phyloP scores from a whole-genome alignment of 2,888 invertebrate species.

The Drosophila acutilabella region DNA sequence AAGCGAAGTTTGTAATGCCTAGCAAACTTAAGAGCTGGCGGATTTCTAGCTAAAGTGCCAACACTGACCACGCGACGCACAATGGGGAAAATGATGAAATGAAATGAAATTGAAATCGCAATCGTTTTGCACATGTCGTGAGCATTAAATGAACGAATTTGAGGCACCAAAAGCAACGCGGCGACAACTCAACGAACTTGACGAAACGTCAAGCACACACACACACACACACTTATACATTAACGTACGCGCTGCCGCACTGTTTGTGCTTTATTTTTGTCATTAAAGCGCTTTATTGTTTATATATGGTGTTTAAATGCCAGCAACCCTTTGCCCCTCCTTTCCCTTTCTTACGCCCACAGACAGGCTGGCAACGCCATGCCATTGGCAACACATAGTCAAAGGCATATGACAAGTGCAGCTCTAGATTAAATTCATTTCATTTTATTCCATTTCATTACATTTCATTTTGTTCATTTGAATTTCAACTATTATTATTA shows the following conservation, averaged over 20 bases:
- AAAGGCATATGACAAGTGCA: slow-evolving; percentile 39
- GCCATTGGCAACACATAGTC: slow-evolving; percentile 25
- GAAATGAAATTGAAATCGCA: slow-evolving; percentile 74
- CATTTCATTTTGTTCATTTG: slow-evolving; percentile 31
- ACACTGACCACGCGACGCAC: neutral
- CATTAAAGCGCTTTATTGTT: slow-evolving; percentile 67
- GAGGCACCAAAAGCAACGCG: slow-evolving; percentile 15
- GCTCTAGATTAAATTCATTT: slow-evolving; percentile 46
- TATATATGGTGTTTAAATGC: slow-evolving; percentile 69
- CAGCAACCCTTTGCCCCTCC: slow-evolving; percentile 31
- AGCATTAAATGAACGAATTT: slow-evolving; percentile 33
- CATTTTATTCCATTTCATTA: slow-evolving; percentile 38
- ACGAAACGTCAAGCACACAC: slow-evolving; percentile 40
- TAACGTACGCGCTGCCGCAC: slow-evolving; percentile 41
- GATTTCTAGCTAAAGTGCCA: neutral
- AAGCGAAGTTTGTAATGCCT: no score
- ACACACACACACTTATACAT: slow-evolving; percentile 19
- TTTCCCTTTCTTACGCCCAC: no score
- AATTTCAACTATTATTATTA: slow-evolving; percentile 30
- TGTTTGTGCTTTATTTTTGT: slow-evolving; percentile 74
- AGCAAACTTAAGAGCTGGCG: neutral
- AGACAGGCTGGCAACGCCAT: slow-evolving; percentile 26
- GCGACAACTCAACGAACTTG: slow-evolving; percentile 39
- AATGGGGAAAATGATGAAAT: slow-evolving; percentile 37
- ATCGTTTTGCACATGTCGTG: slow-evolving; percentile 65